Percentiles rank a stretch among this genome's conserved stretches.
phyloP scores from a whole-genome alignment of 2,113 vertebrate genomes.

The Morphnarchus princeps region DNA sequence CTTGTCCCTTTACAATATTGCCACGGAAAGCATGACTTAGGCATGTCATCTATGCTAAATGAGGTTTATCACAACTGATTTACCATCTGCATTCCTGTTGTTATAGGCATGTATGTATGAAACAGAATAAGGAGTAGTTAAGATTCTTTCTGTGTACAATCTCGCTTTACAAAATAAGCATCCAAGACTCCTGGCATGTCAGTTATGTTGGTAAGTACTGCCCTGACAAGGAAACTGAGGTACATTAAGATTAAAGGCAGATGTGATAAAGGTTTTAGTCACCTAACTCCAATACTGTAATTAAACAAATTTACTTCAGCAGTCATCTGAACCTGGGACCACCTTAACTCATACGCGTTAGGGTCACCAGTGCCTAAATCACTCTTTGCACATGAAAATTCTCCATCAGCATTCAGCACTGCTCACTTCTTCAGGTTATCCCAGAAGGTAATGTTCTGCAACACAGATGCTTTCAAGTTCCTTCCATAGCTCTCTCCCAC shows the following conservation, averaged over 20 bases:
- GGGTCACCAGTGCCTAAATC: background rate
- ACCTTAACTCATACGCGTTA: background rate
- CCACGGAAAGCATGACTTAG: background rate
- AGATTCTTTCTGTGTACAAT: background rate
- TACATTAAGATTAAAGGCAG: background rate
- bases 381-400: background rate
- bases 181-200: background rate
- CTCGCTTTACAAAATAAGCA: background rate
- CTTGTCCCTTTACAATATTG: background rate
- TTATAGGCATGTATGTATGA: background rate
- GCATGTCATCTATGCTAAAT: background rate
- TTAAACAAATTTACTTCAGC: background rate
- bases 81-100: constrained; percentile 16
- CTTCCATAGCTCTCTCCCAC: background rate
- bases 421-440: background rate
- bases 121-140: background rate
- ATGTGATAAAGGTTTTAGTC: background rate
- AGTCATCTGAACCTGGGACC: background rate
- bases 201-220: background rate
- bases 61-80: constrained; percentile 29
- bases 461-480: background rate
- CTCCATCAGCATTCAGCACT: background rate
- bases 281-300: background rate
- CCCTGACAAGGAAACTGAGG: background rate
- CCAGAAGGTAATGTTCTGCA: background rate